Evolutionary conservation across 2,888 invertebrate genomes (phyloP), one percentile per base, ranked within the genome.

Genomic region (Drosophila villosipedis): DNA sequence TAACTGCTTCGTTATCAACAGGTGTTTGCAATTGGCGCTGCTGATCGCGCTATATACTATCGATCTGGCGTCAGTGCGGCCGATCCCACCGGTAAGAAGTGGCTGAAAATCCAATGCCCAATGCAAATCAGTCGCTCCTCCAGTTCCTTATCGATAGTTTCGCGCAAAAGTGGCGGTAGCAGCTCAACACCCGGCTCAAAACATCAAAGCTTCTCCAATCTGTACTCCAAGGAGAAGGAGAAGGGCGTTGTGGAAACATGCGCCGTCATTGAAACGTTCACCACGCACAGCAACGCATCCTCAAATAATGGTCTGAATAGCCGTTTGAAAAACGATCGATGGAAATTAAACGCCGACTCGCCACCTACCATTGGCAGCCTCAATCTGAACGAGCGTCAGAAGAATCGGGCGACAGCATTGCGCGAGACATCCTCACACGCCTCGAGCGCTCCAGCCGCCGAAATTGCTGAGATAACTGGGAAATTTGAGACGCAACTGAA

Each of bases 21-120:
- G 91, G 92, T 92, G 5, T 97, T 97, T 95, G 98, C 96, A 16
- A 95, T 98, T 82, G 97, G 98, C 9, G 95, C 96, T 53, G 95
- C 96, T 77, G 98, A 98, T 93, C 95, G 97, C 73, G 94, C 96
- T 78, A 94, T 97, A 68, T 98, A 97, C 92, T 96, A 96, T 93
- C 94, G 98, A 63, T 96, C 95, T 83, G 97, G 97, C 31, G 96
- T 97, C 7, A 95, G 95, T 33, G 93, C 95, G 16, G 94, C 96
- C 10, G 97, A 97, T 93, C 94, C 96, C 76, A 97, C 97, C 25
- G 98, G 98, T 0, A 97, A 97, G 92, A 95, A 97, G 82, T 98
- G 98, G 98, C 95, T 96, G 76, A 94, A 95, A 80, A 94, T 97
- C 28, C 96, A 96, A 90, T 96, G 96, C 31, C 96, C 97, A 55